A percentile compares a stretch with the other conserved stretches of the same genome.
Conservation (phyloP, 1,140 invertebrate genomes). For the Drosophila auraria region DNA sequence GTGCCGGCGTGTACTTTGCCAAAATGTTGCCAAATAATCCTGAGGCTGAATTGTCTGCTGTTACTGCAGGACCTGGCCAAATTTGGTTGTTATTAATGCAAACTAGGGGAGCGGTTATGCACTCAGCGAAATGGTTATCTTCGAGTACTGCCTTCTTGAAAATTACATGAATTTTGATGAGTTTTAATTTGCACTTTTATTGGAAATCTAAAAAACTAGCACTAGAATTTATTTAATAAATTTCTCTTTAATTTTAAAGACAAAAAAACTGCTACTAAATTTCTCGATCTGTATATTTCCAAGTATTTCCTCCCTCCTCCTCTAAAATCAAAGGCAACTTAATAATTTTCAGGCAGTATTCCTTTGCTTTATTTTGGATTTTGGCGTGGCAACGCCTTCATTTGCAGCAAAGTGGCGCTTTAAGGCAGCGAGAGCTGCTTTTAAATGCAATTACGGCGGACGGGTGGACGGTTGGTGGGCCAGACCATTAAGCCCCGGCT, state of each 20-base stretch:
- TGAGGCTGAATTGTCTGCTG: constrained; percentile 22
- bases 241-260: background rate
- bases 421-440: constrained; percentile 45
- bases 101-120: constrained; percentile 43
- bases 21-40: constrained; percentile 64
- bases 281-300: background rate
- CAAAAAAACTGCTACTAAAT: too few relatives aligned
- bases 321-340: constrained; percentile 18
- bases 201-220: background rate
- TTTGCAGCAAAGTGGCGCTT: constrained; percentile 55
- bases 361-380: constrained; percentile 12
- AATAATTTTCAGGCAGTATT: constrained; percentile 7
- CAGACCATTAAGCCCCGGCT: constrained; percentile 46
- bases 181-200: background rate
- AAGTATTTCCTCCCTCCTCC: background rate
- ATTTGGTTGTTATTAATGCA: constrained; percentile 64
- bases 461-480: constrained; percentile 15
- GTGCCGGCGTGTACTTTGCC: constrained; percentile 42
- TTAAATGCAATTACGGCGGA: constrained; percentile 53
- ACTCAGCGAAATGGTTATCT: constrained; percentile 3
- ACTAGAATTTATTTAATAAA: background rate
- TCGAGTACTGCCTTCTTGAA: background rate
- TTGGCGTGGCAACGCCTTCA: constrained; percentile 49
- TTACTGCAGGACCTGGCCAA: constrained; percentile 29
- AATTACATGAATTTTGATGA: background rate